These are phyloP conservation scores for Trichogramma pretiosum DNA, from an alignment of 1,140 invertebrate species.

Conservation along the genomic window DNA sequence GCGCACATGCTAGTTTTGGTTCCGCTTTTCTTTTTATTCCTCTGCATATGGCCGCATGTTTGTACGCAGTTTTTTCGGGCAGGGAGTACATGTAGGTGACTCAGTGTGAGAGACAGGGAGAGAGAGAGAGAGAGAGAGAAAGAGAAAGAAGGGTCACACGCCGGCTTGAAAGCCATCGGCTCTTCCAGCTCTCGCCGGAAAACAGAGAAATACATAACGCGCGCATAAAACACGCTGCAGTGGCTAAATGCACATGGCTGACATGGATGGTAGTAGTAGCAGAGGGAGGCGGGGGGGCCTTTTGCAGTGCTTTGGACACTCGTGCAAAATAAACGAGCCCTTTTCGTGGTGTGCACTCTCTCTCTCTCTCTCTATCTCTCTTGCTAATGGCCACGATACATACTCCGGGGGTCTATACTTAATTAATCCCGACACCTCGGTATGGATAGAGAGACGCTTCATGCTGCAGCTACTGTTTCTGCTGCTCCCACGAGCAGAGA, in stretches of 20 bases:
- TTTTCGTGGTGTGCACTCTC: constrained; percentile 16
- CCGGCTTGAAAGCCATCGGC: no score
- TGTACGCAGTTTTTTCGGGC: constrained; percentile 4
- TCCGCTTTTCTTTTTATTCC: background rate
- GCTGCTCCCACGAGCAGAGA: constrained; percentile 10
- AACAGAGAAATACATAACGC: constrained; percentile 12
- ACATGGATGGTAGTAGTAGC: background rate
- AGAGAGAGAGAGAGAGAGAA: no score
- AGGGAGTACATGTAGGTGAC: no score
- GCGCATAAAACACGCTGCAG: constrained; percentile 17
- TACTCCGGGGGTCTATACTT: constrained; percentile 10
- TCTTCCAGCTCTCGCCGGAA: constrained; percentile 2
- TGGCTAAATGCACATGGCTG: background rate
- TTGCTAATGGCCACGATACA: constrained; percentile 8
- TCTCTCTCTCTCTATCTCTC: no score
- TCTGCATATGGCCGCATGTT: constrained; percentile 3
- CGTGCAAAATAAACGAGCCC: constrained; percentile 14
- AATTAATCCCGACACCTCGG: constrained; percentile 19
- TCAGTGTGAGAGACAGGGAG: no score
- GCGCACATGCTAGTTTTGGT: background rate
- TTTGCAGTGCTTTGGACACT: no score
- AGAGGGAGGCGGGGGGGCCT: background rate
- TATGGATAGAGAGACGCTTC: no score
- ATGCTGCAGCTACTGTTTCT: background rate
- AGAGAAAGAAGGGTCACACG: no score